Base-by-base conservation (phyloP, 2,888 invertebrate genomes). In the Lasioglossum villosulum region DNA sequence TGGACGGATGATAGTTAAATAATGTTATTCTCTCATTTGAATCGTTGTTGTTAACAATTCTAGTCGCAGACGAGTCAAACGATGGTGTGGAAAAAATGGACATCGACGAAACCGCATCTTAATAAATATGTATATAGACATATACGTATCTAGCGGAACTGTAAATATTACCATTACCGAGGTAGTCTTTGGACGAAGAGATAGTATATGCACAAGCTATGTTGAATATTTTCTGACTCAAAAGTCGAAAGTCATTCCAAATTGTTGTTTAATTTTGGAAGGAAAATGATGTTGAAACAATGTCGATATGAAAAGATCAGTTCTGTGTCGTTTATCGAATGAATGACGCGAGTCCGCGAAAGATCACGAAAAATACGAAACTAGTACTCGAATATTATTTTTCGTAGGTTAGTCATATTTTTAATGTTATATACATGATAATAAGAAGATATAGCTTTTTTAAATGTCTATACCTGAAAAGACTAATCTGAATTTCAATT, bases 41-140 rank as follows among this genome's bases (percentile, higher is more conserved):
- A 37, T 52, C 48, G 34, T n/a, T 63, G 4, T 19, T 23, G 27
- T 3, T 30, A 34, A 37, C 52, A 48, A 73, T 5, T 76, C 19
- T 4, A 72, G 45, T 76, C 2, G 1, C 59, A 80, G 75, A 63
- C 19, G 75, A 86, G 48, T 14, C 30, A 2, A 75, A 80, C n/a
- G 70, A 86, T 52, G 59, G 27, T n/a, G 78, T 72, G 71, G 88
- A 88, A 80, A 77, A 83, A 71, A 89, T 89, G 89, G 89, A 83
- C 19, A 66, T 89, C 27, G 87, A 87, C 23, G 82, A 85, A 78
- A 68, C 76, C 19, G 52, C n/a, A 8, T 78, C 70, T 23, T 84
- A 88, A 77, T 76, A 71, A 75, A 34, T 14, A 56, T 14, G 63
- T 77, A 34, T 80, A 78, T 45, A 68, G 71, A 45, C 68, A 70